phyloP scores from a whole-genome alignment of 1,140 invertebrate species.

The Aphis gossypii region DNA sequence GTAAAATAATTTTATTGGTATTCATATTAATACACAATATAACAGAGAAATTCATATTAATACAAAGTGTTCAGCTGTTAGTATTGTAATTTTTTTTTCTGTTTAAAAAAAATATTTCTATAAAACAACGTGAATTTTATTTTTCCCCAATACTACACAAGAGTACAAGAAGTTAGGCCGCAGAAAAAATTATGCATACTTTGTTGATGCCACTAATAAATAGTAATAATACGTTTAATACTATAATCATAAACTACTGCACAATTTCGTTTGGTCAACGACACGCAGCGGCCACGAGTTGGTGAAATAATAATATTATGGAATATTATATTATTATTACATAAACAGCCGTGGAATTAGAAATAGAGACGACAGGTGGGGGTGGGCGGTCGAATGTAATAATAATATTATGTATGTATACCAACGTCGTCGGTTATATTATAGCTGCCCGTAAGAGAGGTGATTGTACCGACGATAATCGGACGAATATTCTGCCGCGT shows the following conservation, averaged over 20 bases:
- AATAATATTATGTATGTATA: not conserved
- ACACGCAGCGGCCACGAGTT: not conserved
- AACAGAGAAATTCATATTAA: too few relatives aligned
- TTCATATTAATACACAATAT: too few relatives aligned
- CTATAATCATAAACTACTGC: not conserved
- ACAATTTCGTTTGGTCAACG: not conserved
- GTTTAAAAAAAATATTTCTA: too few relatives aligned
- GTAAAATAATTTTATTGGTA: too few relatives aligned
- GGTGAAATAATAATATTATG: not conserved
- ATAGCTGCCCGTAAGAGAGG: not conserved
- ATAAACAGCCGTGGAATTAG: not conserved
- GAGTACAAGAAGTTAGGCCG: too few relatives aligned
- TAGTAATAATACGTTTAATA: not conserved
- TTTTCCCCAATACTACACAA: too few relatives aligned
- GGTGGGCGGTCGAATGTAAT: not conserved
- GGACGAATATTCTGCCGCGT: slow-evolving; percentile 26
- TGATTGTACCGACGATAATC: slow-evolving; percentile 37
- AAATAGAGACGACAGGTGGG: not conserved
- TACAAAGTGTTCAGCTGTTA: too few relatives aligned
- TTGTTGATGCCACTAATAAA: too few relatives aligned
- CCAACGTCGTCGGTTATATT: not conserved
- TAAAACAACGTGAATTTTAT: too few relatives aligned
- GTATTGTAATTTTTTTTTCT: too few relatives aligned
- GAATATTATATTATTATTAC: not conserved
- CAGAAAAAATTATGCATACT: too few relatives aligned